Evolutionary conservation across 2,113 vertebrate genomes (phyloP).

Genomic region (Erythrolamprus reginae): DNA sequence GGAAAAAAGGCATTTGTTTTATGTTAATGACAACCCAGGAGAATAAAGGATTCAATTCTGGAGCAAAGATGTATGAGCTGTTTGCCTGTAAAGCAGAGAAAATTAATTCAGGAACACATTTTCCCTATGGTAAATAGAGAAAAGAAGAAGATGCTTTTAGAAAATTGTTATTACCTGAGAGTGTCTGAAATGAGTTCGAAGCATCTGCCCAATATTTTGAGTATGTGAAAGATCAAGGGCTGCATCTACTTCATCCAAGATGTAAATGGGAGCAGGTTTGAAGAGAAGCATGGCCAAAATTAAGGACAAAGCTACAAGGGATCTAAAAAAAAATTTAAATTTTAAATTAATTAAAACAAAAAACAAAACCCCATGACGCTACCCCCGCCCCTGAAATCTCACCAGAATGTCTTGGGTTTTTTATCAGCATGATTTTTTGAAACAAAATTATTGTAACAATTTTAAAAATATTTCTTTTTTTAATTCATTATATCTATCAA

Average conservation of each 20-base stretch:
- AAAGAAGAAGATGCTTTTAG: not conserved
- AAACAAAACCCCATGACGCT: no score
- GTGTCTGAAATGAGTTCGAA: constrained; percentile 84
- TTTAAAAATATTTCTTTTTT: not conserved
- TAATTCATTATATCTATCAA: not conserved
- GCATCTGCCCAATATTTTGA: constrained; percentile 97
- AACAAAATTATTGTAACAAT: not conserved
- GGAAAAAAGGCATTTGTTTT: not conserved
- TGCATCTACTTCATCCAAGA: constrained; percentile 95
- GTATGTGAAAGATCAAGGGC: constrained; percentile 96
- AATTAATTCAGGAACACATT: not conserved
- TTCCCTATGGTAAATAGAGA: not conserved
- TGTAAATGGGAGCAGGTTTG: constrained; percentile 97
- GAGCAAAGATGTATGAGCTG: not conserved
- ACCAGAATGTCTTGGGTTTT: not conserved
- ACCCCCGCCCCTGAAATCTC: no score
- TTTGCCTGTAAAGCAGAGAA: not conserved
- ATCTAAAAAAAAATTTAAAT: constrained; percentile 69
- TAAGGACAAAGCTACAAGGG: constrained; percentile 91
- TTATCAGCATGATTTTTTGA: not conserved
- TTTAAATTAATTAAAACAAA: no score
- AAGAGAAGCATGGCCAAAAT: constrained; percentile 95
- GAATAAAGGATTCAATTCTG: not conserved
- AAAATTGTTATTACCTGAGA: constrained; percentile 77
- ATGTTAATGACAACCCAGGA: not conserved